These are phyloP conservation scores for Rhabdomys pumilio DNA, from an alignment of 2,797 vertebrate genomes.

Conservation along the genomic window DNA sequence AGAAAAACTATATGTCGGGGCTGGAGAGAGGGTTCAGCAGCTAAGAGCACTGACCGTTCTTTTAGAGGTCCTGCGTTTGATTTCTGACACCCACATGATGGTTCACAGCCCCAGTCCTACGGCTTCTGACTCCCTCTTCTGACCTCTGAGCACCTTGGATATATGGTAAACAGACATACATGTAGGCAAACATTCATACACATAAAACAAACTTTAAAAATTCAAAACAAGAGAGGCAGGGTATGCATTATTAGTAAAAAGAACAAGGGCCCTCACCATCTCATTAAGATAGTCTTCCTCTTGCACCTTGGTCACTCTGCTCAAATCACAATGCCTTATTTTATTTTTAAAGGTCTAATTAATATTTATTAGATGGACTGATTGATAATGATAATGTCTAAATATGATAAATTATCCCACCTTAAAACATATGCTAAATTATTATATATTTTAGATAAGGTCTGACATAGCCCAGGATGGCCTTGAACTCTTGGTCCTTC, in stretches of 20 bases:
- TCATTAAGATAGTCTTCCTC: not conserved
- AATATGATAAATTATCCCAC: constrained; percentile 30
- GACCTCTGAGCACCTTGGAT: not conserved
- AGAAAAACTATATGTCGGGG: not conserved
- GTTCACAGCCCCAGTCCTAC: not conserved
- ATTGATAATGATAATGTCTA: constrained; percentile 28
- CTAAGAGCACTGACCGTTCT: not conserved
- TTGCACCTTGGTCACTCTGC: not conserved
- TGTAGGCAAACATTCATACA: not conserved
- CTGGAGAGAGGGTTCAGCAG: not conserved
- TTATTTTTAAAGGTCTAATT: constrained; percentile 56
- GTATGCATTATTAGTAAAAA: not conserved
- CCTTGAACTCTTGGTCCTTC: not conserved
- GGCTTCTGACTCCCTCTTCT: not conserved
- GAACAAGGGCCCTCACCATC: constrained; percentile 27
- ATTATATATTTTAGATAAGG: not conserved
- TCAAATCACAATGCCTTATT: not conserved
- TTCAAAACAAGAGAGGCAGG: not conserved
- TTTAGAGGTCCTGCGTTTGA: not conserved
- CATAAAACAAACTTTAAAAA: not conserved
- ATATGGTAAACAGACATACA: not conserved
- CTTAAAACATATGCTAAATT: not conserved
- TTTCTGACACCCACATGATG: not conserved
- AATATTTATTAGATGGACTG: constrained; percentile 53
- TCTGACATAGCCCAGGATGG: not conserved